phyloP scores from a whole-genome alignment of 2,113 vertebrate species.

The Corydoras maculifer region DNA sequence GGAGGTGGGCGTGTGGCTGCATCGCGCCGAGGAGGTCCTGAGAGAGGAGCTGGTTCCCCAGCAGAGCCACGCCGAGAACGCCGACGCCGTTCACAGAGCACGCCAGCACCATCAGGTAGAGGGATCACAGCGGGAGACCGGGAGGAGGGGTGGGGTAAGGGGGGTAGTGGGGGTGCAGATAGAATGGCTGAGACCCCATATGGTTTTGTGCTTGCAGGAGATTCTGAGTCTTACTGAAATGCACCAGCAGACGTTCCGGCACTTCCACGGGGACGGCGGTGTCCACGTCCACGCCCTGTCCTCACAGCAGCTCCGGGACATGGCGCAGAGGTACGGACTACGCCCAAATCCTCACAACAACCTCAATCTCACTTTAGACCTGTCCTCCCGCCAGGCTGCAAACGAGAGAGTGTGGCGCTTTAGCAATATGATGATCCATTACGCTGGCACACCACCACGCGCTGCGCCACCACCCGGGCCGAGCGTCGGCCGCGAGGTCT shows the following conservation, averaged over 20 bases:
- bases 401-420: too few relatives aligned
- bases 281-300: slow-evolving; percentile 87
- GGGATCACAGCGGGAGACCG: slow-evolving; percentile 9
- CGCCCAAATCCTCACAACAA: too few relatives aligned
- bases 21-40: slow-evolving; percentile 81
- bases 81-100: slow-evolving; percentile 79
- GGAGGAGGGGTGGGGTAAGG: neutral
- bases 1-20: slow-evolving; percentile 85
- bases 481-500: too few relatives aligned
- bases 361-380: too few relatives aligned
- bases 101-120: slow-evolving; percentile 85
- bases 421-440: too few relatives aligned
- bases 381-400: too few relatives aligned
- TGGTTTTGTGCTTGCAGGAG: slow-evolving; percentile 68
- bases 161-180: neutral
- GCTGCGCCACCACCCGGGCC: too few relatives aligned
- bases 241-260: slow-evolving; percentile 84
- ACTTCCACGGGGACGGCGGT: slow-evolving; percentile 82
- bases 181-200: neutral
- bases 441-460: too few relatives aligned
- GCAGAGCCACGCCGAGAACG: slow-evolving; percentile 85
- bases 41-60: slow-evolving; percentile 81
- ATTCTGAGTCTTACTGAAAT: slow-evolving; percentile 82
- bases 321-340: slow-evolving; percentile 76
- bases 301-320: slow-evolving; percentile 89